These are phyloP conservation scores for Pelagia noctiluca DNA, from an alignment of 30 jellyfish, hydroid and myxozoan genomes.

Conservation along the genomic window DNA sequence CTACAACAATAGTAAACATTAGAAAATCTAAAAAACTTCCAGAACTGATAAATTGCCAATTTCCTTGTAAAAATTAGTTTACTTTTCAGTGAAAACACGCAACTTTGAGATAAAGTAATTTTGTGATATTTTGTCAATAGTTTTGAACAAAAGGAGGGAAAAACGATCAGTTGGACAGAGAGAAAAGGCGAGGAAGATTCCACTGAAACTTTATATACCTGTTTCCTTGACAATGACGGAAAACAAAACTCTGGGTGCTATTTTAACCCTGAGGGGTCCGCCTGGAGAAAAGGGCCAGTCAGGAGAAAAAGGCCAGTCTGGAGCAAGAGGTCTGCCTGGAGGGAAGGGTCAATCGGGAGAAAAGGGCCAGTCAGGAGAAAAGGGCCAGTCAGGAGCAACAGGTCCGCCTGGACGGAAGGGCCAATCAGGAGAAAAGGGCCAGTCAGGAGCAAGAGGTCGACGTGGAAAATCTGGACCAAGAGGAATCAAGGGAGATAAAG, in stretches of 20 bases:
- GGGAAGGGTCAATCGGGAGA: not conserved
- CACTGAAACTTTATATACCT: not conserved
- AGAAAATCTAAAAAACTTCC: no score
- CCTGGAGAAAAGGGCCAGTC: not conserved
- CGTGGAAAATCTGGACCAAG: slow-evolving; percentile 35
- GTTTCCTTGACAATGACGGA: not conserved
- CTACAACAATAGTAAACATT: no score
- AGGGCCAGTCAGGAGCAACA: not conserved
- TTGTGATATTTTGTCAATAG: no score
- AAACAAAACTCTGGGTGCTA: not conserved
- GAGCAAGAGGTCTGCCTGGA: not conserved
- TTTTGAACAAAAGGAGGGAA: no score
- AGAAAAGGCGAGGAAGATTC: not conserved
- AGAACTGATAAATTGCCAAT: no score
- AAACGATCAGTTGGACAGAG: no score
- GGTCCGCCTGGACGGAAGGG: not conserved
- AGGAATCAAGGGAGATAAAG: not conserved
- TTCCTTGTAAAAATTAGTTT: no score
- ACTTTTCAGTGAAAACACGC: no score
- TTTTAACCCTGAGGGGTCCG: not conserved
- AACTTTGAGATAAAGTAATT: no score
- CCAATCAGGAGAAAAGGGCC: slow-evolving; percentile 19
- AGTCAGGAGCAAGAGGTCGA: slow-evolving; percentile 10
- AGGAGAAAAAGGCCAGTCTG: slow-evolving; percentile 10
- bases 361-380: not conserved